These are phyloP conservation scores for Chrysopa pallens DNA, from an alignment of 1,140 invertebrate species.

Conservation along the genomic window DNA sequence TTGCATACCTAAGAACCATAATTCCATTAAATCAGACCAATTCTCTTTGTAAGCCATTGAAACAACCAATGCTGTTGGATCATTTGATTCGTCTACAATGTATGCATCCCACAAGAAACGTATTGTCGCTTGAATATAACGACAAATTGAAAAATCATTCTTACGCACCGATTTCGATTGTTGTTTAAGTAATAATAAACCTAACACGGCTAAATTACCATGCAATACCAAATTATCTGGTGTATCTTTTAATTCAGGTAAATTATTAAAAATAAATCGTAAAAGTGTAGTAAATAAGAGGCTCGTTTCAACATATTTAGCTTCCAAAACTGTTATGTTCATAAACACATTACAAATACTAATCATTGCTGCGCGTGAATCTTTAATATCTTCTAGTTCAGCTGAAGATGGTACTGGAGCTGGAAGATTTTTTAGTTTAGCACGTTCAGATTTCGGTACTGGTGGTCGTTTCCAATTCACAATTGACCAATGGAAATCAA, in stretches of 20 bases:
- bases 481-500: slow-evolving; percentile 71
- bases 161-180: slow-evolving; percentile 63
- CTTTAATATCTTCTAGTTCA: slow-evolving; percentile 60
- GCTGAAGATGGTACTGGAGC: slow-evolving; percentile 52
- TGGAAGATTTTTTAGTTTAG: slow-evolving; percentile 51
- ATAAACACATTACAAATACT: slow-evolving; percentile 82
- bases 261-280: slow-evolving; percentile 70
- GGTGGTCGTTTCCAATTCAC: slow-evolving; percentile 69
- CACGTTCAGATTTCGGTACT: slow-evolving; percentile 54
- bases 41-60: slow-evolving; percentile 68
- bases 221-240: slow-evolving; percentile 67
- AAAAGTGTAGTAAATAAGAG: slow-evolving; percentile 57
- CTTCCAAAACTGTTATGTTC: slow-evolving; percentile 78
- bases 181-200: slow-evolving; percentile 66
- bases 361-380: slow-evolving; percentile 63
- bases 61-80: slow-evolving; percentile 60
- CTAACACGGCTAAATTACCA: slow-evolving; percentile 68
- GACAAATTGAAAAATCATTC: slow-evolving; percentile 71
- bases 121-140: slow-evolving; percentile 74
- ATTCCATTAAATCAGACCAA: slow-evolving; percentile 76
- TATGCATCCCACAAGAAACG: slow-evolving; percentile 86
- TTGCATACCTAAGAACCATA: slow-evolving; percentile 90
- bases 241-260: slow-evolving; percentile 69
- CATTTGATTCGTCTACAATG: slow-evolving; percentile 69
- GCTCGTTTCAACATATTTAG: slow-evolving; percentile 59